Conservation (phyloP, 2,113 vertebrate genomes). For the Lophura nycthemera region DNA sequence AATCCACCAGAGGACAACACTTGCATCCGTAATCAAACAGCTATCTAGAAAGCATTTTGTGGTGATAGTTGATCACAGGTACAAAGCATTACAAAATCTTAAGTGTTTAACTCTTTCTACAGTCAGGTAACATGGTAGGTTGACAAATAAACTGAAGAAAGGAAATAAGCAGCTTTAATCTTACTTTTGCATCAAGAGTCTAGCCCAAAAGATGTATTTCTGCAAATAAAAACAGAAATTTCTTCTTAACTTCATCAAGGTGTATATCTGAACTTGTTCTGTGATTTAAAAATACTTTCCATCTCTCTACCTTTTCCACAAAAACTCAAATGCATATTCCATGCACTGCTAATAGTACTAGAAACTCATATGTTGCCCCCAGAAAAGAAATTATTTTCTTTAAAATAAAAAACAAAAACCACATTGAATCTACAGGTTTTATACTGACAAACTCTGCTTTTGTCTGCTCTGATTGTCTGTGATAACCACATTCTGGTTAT, state of each 20-base stretch:
- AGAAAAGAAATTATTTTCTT: conserved; percentile 6
- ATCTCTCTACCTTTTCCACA: neutral
- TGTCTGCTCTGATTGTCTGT: neutral
- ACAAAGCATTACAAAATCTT: neutral
- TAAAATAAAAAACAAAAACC: neutral
- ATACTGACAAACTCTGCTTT: neutral
- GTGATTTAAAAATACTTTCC: neutral
- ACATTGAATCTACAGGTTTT: neutral
- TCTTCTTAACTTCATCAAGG: neutral
- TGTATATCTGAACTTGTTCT: neutral
- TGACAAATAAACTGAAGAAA: neutral
- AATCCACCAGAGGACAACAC: neutral
- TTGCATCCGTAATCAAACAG: neutral
- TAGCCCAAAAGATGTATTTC: neutral
- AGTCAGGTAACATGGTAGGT: neutral
- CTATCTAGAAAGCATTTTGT: neutral
- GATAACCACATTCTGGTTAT: neutral
- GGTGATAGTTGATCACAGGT: neutral
- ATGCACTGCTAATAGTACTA: neutral
- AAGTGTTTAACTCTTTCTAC: neutral
- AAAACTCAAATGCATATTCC: neutral
- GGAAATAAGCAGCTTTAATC: neutral
- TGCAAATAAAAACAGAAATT: neutral
- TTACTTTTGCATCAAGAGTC: neutral
- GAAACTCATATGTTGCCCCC: neutral